phyloP scores from a whole-genome alignment of 2,113 vertebrate genomes.

The Petrocephalus microphthalmus region DNA sequence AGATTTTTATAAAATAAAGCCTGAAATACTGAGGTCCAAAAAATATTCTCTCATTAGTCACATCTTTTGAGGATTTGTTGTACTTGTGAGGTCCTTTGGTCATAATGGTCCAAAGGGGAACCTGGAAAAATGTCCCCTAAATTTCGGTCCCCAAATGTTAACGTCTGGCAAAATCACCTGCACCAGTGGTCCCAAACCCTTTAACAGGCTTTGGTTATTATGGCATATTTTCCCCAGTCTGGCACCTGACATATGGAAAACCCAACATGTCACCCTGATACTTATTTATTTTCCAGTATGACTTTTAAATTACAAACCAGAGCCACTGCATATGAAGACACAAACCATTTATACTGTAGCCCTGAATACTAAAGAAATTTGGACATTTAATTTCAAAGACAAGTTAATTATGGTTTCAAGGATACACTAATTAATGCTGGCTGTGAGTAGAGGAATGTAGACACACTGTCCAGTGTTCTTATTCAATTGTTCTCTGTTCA shows the following conservation, averaged over 20 bases:
- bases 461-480: background rate
- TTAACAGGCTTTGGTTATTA: no score
- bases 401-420: conserved; percentile 66
- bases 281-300: conserved; percentile 50
- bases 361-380: conserved; percentile 50
- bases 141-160: background rate
- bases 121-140: no score
- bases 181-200: no score
- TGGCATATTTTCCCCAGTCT: conserved; percentile 35
- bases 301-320: conserved; percentile 68
- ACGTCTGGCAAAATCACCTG: background rate
- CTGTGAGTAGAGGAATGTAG: conserved; percentile 31
- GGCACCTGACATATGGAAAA: conserved; percentile 54
- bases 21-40: no score
- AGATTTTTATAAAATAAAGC: no score
- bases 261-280: conserved; percentile 44
- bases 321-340: conserved; percentile 65
- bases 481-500: background rate
- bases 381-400: conserved; percentile 71
- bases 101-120: no score
- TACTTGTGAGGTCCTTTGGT: no score
- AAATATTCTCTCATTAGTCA: no score
- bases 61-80: no score
- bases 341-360: conserved; percentile 70
- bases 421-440: conserved; percentile 58